Conservation (phyloP, 2,113 vertebrate genomes). For the Rostratula benghalensis region DNA sequence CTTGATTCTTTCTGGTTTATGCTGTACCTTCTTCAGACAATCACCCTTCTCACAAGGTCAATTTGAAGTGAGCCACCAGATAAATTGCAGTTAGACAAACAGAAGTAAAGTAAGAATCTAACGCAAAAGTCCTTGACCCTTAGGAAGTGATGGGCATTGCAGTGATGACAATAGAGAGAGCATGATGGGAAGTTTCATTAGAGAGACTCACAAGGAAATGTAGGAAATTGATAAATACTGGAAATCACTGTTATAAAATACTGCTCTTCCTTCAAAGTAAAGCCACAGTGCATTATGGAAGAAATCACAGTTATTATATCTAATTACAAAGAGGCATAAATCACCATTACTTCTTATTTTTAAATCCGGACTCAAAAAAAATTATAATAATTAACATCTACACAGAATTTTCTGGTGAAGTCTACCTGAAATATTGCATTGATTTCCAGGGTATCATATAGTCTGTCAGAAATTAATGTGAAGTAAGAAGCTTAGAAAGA, state of each 20-base stretch:
- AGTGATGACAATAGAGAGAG: not conserved
- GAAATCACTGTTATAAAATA: not conserved
- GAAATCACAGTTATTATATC: not conserved
- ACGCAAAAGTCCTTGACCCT: not conserved
- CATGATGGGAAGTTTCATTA: not conserved
- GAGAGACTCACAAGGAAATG: not conserved
- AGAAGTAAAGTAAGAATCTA: not conserved
- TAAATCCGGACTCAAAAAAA: not conserved
- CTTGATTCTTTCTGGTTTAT: not conserved
- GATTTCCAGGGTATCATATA: not conserved
- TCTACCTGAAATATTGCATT: not conserved
- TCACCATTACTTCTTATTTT: not conserved
- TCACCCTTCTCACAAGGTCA: not conserved
- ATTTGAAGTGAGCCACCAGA: not conserved
- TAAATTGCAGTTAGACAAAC: not conserved
- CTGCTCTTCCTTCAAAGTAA: not conserved
- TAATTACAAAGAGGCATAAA: not conserved
- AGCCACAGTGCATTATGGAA: not conserved
- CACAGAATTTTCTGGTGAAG: not conserved
- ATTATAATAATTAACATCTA: conserved; percentile 2
- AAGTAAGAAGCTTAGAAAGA: not conserved
- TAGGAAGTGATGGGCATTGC: not conserved
- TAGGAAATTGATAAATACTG: not conserved
- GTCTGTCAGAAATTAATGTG: not conserved
- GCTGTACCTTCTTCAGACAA: not conserved